phyloP scores from a whole-genome alignment of 30 jellyfish, hydroid and myxozoan genomes.

The Morbakka virulenta region DNA sequence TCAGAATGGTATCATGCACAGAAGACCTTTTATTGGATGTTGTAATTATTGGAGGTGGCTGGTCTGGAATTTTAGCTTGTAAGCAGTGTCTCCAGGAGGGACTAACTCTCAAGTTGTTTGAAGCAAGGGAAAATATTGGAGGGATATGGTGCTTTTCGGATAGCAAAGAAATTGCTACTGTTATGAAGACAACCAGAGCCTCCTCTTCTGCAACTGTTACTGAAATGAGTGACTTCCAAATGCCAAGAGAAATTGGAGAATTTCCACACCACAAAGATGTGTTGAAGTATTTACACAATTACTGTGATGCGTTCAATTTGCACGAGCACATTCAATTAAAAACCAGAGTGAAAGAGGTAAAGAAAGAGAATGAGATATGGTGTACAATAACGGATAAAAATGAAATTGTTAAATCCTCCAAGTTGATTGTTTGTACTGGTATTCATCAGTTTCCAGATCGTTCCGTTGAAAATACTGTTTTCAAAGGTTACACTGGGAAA shows the following conservation, averaged over 20 bases:
- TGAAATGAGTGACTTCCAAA: constrained; percentile 92
- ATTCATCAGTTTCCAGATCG: constrained; percentile 69
- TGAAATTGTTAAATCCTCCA: constrained; percentile 38
- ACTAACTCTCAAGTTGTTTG: constrained; percentile 59
- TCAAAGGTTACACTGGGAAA: constrained; percentile 62
- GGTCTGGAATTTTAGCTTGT: constrained; percentile 90
- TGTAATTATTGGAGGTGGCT: constrained; percentile 79
- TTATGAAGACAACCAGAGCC: constrained; percentile 69
- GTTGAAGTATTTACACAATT: constrained; percentile 39
- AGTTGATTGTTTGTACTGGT: constrained; percentile 81
- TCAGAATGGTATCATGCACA: too few species aligned
- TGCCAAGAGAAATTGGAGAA: constrained; percentile 83
- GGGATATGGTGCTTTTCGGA: constrained; percentile 87
- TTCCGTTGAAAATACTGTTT: constrained; percentile 3
- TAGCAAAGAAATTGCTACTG: constrained; percentile 62
- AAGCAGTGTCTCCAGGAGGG: constrained; percentile 72
- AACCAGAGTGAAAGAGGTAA: constrained; percentile 47
- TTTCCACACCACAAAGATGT: constrained; percentile 80
- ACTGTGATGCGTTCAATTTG: constrained; percentile 39
- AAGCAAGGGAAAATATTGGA: constrained; percentile 67
- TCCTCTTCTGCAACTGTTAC: constrained; percentile 85
- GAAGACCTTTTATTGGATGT: constrained; percentile 58
- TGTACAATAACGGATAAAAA: constrained; percentile 23
- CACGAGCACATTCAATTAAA: constrained; percentile 42
- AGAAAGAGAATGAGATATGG: constrained; percentile 48